These are phyloP conservation scores for Nudaria mundana DNA, from an alignment of 2,888 invertebrate genomes.

Conservation along the genomic window DNA sequence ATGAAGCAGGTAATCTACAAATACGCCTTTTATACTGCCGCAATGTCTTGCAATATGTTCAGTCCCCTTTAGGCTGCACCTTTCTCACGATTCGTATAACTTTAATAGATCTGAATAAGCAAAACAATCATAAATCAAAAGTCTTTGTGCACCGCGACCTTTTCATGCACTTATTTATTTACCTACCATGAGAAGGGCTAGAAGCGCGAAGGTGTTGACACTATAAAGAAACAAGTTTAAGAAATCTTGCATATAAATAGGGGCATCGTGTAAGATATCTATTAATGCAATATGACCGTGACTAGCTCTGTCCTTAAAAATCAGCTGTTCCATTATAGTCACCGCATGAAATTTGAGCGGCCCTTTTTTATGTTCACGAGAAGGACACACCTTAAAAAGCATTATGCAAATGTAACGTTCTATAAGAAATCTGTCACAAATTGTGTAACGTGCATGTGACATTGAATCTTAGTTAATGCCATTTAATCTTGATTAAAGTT, in stretches of 20 bases:
- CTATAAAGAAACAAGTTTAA: constrained; percentile 65
- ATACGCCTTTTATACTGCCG: too few species aligned
- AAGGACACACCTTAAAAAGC: constrained; percentile 11
- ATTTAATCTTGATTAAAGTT: constrained; percentile 18
- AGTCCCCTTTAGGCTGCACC: constrained; percentile 54
- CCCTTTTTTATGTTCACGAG: constrained; percentile 18
- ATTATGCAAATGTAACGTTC: constrained; percentile 32
- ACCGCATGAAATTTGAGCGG: constrained; percentile 35
- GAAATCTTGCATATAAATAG: constrained; percentile 31
- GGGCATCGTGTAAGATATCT: constrained; percentile 28
- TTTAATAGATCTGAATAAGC: constrained; percentile 71
- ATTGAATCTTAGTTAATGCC: constrained; percentile 22
- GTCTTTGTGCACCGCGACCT: constrained; percentile 65
- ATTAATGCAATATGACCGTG: constrained; percentile 46
- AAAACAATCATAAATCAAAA: constrained; percentile 74
- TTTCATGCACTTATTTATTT: constrained; percentile 64
- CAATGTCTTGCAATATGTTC: constrained; percentile 57
- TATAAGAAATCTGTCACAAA: constrained; percentile 42
- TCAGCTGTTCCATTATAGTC: constrained; percentile 48
- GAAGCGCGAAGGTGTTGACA: constrained; percentile 77
- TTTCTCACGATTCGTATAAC: constrained; percentile 74
- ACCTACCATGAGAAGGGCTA: constrained; percentile 75
- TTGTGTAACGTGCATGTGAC: too few species aligned
- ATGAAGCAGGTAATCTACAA: too few species aligned
- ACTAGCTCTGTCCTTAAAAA: constrained; percentile 49